Evolutionary conservation across 2,888 invertebrate species (phyloP).

Genomic region (Penaeus monodon): DNA sequence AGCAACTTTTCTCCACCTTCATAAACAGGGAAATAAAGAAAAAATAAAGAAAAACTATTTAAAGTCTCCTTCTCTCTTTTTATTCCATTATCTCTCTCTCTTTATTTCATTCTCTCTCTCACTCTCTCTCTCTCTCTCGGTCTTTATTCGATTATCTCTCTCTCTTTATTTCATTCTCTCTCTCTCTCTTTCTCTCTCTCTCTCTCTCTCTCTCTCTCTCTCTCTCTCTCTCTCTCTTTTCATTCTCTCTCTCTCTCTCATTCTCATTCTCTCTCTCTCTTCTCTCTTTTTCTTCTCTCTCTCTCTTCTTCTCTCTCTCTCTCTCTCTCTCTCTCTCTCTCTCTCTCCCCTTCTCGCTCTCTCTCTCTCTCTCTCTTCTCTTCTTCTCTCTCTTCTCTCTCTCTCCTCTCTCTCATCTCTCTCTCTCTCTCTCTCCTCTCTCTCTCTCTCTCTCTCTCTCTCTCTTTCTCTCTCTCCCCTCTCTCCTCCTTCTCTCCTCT

Average conservation of each 20-base stretch:
- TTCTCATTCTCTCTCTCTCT: neutral
- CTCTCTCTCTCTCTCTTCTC: neutral
- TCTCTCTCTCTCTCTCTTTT: no score
- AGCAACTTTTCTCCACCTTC: no score
- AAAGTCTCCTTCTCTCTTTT: no score
- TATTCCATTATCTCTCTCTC: no score
- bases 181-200: no score
- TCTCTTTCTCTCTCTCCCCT: constrained; percentile 7
- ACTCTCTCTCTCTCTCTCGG: no score
- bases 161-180: no score
- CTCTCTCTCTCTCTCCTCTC: neutral
- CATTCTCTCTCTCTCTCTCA: accelerated
- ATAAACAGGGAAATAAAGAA: no score
- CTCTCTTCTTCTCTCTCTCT: neutral
- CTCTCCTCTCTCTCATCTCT: neutral
- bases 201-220: no score
- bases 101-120: no score
- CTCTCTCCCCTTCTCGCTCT: neutral
- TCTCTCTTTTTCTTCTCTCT: neutral
- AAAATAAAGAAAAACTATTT: no score
- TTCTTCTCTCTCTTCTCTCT: neutral
- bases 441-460: constrained; percentile 21
- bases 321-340: neutral
- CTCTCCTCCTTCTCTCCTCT: neutral
- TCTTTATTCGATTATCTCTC: no score